Percentiles rank a stretch among this genome's conserved stretches.
Conservation (phyloP, 2,113 vertebrate species). For the human (Homo sapiens) region GRCh38 chr1:113405501-113406000, state of each 20-base stretch:
- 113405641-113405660: not conserved
- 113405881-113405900: not conserved
- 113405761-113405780: slow-evolving; percentile 55
- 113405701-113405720: not conserved
- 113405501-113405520: not conserved
- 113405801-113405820: slow-evolving; percentile 63
- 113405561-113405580: not conserved
- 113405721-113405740: not conserved
- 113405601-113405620: not conserved
- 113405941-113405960: not conserved
- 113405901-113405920: not conserved
- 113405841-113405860: not conserved
- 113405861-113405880: not conserved
- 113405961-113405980: not conserved
- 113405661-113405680: not conserved
- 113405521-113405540: not conserved
- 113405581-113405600: not conserved
- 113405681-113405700: not conserved
- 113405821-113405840: not conserved
- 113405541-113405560: not conserved
- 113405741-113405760: slow-evolving; percentile 46
- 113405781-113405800: slow-evolving; percentile 59
- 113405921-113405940: not conserved
- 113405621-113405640: not conserved
- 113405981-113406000: not conserved